Evolutionary conservation across 1,140 invertebrate genomes (phyloP).

Genomic region (Ridgeia piscesae): DNA sequence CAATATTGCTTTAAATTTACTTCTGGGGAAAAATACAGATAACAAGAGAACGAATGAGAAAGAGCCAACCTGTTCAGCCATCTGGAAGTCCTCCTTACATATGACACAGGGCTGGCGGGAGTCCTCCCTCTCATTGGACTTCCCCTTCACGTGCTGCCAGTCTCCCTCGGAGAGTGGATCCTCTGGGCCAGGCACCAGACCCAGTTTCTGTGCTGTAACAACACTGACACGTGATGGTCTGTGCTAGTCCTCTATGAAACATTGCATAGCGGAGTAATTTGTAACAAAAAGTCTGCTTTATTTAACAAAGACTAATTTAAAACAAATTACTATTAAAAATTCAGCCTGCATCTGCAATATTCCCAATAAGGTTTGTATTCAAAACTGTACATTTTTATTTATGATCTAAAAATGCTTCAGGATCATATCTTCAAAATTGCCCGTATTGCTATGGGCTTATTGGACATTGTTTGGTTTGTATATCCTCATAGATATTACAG

Average conservation of each 20-base stretch:
- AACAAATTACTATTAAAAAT: neutral
- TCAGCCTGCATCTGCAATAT: neutral
- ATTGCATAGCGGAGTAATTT: neutral
- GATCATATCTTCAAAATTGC: too few relatives aligned
- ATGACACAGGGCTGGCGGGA: conserved; percentile 56
- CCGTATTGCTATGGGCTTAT: neutral
- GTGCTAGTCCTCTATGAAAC: neutral
- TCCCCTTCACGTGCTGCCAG: conserved; percentile 50
- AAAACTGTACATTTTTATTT: too few relatives aligned
- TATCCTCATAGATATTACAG: too few relatives aligned
- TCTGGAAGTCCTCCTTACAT: conserved; percentile 57
- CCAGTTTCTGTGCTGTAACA: conserved; percentile 52
- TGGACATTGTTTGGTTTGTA: neutral
- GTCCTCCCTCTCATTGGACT: conserved; percentile 52
- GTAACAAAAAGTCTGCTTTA: neutral
- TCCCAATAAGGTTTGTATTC: neutral
- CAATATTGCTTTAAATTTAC: too few relatives aligned
- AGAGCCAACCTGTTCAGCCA: conserved; percentile 46
- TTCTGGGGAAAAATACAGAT: too few relatives aligned
- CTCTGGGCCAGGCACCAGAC: conserved; percentile 47
- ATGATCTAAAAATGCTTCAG: neutral
- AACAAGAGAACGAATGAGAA: neutral
- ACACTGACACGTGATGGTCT: conserved; percentile 13
- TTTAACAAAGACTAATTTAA: too few relatives aligned
- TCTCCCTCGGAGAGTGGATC: conserved; percentile 45